These are phyloP conservation scores for Pocillopora meandrina DNA, from an alignment of 92 coral and sea anemone species.

Conservation along the genomic window DNA sequence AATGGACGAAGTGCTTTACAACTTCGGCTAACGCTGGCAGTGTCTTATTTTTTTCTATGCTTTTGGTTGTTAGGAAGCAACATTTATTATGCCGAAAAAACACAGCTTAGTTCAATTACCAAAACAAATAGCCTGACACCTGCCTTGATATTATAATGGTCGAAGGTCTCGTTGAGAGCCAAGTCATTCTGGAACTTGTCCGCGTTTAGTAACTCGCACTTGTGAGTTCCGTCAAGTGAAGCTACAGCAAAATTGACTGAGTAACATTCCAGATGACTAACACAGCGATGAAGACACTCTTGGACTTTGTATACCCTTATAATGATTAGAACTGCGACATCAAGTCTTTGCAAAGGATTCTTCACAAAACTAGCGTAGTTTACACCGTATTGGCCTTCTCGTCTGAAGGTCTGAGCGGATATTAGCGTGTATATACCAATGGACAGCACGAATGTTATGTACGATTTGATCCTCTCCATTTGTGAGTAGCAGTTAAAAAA, in stretches of 20 bases:
- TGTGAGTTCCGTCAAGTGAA: constrained; percentile 6
- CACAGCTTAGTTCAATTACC: background rate
- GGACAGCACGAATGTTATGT: no score
- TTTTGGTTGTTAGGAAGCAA: background rate
- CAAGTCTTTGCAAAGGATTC: constrained; percentile 18
- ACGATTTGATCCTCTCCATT: no score
- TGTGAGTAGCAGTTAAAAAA: no score
- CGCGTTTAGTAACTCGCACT: constrained; percentile 37
- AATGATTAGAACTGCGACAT: constrained; percentile 1
- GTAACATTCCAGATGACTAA: constrained; percentile 22
- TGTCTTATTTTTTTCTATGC: background rate
- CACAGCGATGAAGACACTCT: constrained; percentile 9
- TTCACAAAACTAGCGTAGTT: constrained; percentile 2
- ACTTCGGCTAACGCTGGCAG: no score
- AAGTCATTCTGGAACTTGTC: constrained; percentile 25
- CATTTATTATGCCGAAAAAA: background rate
- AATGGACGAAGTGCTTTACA: no score
- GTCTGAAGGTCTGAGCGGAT: background rate
- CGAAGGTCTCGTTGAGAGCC: constrained; percentile 10
- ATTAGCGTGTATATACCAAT: background rate
- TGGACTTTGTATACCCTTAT: background rate
- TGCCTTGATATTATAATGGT: constrained; percentile 41
- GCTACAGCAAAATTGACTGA: constrained; percentile 22
- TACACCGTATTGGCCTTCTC: background rate
- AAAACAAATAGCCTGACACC: background rate